Percentiles rank a stretch among this genome's conserved stretches.
These are phyloP conservation scores for Porites lutea DNA, from an alignment of 64 coral and sea anemone genomes.

Conservation along the genomic window DNA sequence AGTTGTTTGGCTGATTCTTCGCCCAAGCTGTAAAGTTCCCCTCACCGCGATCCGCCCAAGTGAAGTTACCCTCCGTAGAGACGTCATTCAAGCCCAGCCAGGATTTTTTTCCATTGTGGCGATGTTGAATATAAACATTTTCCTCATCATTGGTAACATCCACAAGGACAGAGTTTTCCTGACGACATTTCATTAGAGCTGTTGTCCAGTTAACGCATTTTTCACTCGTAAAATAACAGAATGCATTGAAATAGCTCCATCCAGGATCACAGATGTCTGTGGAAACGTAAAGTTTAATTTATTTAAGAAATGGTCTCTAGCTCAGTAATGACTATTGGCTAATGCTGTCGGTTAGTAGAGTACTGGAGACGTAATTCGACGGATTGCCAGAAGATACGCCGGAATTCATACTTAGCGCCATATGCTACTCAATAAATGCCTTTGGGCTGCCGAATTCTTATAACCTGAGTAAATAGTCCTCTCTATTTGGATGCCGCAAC, in stretches of 20 bases:
- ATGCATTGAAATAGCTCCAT: conserved; percentile 5
- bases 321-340: no score
- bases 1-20: not conserved
- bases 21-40: conserved; percentile 9
- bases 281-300: no score
- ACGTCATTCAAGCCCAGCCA: not conserved
- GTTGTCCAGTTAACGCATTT: not conserved
- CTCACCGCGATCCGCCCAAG: not conserved
- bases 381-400: no score
- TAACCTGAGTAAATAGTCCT: no score
- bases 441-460: no score
- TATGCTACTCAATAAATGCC: no score
- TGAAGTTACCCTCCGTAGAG: not conserved
- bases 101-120: not conserved
- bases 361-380: no score
- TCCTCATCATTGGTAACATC: not conserved
- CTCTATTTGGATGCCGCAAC: no score
- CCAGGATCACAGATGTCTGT: conserved; percentile 9
- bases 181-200: not conserved
- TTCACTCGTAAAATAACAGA: conserved; percentile 7
- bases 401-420: no score
- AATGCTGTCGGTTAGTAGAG: no score
- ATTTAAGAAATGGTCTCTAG: no score
- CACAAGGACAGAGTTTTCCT: not conserved
- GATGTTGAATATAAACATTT: not conserved